Conservation (phyloP, 2,888 invertebrate species). For the Drosophila aldrichi region DNA sequence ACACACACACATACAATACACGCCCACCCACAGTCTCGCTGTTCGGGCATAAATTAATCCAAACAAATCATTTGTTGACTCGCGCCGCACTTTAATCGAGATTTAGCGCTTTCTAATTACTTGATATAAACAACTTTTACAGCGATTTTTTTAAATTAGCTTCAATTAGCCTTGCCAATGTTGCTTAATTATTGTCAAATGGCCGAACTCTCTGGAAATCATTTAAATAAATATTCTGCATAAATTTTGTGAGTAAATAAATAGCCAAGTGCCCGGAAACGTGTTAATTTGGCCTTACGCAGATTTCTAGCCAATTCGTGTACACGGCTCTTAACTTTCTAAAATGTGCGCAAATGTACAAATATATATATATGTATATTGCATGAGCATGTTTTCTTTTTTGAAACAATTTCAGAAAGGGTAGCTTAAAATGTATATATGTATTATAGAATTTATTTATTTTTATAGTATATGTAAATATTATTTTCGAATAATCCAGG, state of each 20-base stretch:
- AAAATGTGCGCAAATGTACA: constrained; percentile 46
- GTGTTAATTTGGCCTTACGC: constrained; percentile 67
- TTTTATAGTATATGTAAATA: not conserved
- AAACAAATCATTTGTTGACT: constrained; percentile 35
- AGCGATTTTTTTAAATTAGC: not conserved
- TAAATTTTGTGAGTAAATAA: constrained; percentile 57
- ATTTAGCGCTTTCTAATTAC: constrained; percentile 28
- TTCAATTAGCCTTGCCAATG: constrained; percentile 1
- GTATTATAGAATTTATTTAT: too few relatives aligned
- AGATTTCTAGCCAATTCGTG: constrained; percentile 28
- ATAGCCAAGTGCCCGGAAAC: constrained; percentile 56
- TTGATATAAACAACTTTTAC: not conserved
- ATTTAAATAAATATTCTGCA: constrained; percentile 53
- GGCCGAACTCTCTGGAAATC: constrained; percentile 18
- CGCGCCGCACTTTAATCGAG: constrained; percentile 36
- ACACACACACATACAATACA: constrained; percentile 1
- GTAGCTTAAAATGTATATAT: not conserved
- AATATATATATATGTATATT: not conserved
- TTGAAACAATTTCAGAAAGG: not conserved
- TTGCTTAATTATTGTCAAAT: constrained; percentile 45
- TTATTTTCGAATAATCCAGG: not conserved
- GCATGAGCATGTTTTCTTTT: not conserved
- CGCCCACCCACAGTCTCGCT: constrained; percentile 1
- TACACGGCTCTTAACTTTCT: constrained; percentile 58
- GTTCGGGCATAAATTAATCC: constrained; percentile 43